Percentiles rank a stretch among this genome's conserved stretches.
These are phyloP conservation scores for Phyllopteryx taeniolatus DNA, from an alignment of 2,113 vertebrate species.

Conservation along the genomic window DNA sequence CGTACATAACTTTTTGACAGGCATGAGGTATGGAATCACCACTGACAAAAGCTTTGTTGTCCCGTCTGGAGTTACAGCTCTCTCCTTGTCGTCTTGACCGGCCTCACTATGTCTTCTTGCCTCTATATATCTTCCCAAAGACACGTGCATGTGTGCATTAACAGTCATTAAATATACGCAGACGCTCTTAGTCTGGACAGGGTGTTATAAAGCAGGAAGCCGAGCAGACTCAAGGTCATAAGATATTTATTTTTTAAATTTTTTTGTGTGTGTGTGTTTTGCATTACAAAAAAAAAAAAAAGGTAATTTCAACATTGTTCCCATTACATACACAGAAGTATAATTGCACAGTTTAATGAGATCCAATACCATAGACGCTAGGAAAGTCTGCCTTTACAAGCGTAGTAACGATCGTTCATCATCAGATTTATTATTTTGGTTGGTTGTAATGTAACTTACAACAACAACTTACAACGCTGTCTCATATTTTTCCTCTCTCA, in stretches of 20 bases:
- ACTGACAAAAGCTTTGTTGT: conserved; percentile 47
- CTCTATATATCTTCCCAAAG: conserved; percentile 11
- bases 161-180: conserved; percentile 5
- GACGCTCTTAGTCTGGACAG: background rate
- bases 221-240: background rate
- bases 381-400: background rate
- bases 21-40: conserved; percentile 51
- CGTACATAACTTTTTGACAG: conserved; percentile 49
- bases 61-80: conserved; percentile 40
- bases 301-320: background rate
- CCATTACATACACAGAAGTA: background rate
- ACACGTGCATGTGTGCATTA: conserved; percentile 9
- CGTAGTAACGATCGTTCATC: background rate
- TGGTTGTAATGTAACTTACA: background rate
- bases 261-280: background rate
- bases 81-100: conserved; percentile 28
- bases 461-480: too few relatives aligned
- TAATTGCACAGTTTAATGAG: background rate
- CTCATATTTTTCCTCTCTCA: too few relatives aligned
- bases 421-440: background rate
- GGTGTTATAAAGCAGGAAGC: background rate
- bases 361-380: background rate
- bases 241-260: background rate
- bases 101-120: conserved; percentile 10
- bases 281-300: background rate